Conservation (phyloP, 2,888 invertebrate genomes). For the Tineola bisselliella region DNA sequence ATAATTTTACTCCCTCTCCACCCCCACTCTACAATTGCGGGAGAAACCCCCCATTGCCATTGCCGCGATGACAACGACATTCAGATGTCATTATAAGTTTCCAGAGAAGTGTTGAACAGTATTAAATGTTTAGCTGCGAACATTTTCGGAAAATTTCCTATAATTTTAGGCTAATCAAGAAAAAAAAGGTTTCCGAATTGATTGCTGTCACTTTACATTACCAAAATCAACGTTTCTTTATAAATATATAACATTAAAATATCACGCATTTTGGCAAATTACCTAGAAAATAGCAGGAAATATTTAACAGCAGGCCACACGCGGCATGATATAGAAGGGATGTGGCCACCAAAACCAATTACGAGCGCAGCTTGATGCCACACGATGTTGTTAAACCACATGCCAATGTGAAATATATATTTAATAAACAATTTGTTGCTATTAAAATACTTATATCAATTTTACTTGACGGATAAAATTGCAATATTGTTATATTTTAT, state of each 20-base stretch:
- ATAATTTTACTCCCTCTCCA: slow-evolving; percentile 25
- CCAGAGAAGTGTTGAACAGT: slow-evolving; percentile 9
- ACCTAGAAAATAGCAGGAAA: slow-evolving; percentile 3
- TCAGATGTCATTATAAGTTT: slow-evolving; percentile 66
- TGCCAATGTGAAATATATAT: neutral
- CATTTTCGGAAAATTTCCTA: neutral
- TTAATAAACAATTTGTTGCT: neutral
- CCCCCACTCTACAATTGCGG: slow-evolving; percentile 13
- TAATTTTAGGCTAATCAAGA: no score
- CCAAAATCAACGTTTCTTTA: no score
- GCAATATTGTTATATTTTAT: no score
- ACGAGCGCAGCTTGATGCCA: slow-evolving; percentile 41
- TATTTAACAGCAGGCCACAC: neutral
- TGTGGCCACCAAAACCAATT: slow-evolving; percentile 38
- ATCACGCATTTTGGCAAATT: slow-evolving; percentile 2
- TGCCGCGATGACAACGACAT: slow-evolving; percentile 51
- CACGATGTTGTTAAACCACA: slow-evolving; percentile 11
- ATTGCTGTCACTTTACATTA: no score
- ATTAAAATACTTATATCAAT: no score
- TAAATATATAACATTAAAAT: no score
- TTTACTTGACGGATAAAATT: no score
- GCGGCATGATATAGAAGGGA: neutral
- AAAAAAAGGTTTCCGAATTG: no score
- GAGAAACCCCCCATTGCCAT: slow-evolving; percentile 17
- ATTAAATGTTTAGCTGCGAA: neutral